phyloP scores from a whole-genome alignment of 2,113 vertebrate species.

The Phylloscopus whistleri region DNA sequence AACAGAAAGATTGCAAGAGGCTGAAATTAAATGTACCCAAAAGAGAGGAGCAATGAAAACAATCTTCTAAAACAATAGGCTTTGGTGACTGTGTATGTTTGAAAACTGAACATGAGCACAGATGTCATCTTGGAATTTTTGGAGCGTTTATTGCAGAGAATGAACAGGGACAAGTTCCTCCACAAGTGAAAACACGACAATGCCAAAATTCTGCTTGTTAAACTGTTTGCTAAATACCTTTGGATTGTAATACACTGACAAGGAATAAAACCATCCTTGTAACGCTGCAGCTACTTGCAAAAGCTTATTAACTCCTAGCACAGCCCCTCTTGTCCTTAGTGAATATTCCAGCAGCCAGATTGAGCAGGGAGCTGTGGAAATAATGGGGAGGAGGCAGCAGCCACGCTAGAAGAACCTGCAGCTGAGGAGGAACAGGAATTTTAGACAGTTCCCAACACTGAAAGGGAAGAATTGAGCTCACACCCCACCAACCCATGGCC shows the following conservation, averaged over 20 bases:
- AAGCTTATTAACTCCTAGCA: neutral
- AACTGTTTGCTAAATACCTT: neutral
- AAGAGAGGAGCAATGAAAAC: neutral
- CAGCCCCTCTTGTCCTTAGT: neutral
- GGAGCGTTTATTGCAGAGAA: neutral
- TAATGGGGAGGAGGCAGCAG: neutral
- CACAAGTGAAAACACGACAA: neutral
- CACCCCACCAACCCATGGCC: neutral
- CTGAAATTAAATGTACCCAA: neutral
- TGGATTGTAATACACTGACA: neutral
- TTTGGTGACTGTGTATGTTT: neutral
- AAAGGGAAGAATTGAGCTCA: neutral
- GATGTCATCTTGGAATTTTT: neutral
- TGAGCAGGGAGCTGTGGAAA: neutral
- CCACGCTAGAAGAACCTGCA: neutral
- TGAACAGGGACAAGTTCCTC: neutral
- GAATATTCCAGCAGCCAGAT: neutral
- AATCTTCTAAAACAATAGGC: neutral
- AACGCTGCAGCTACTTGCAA: neutral
- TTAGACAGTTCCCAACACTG: neutral
- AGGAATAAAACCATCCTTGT: neutral
- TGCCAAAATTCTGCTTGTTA: neutral
- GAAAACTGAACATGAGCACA: neutral
- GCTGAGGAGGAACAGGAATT: neutral
- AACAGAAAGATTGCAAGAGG: neutral